These are phyloP conservation scores for Mastigias papua DNA, from an alignment of 30 jellyfish, hydroid and myxozoan genomes.

Conservation along the genomic window DNA sequence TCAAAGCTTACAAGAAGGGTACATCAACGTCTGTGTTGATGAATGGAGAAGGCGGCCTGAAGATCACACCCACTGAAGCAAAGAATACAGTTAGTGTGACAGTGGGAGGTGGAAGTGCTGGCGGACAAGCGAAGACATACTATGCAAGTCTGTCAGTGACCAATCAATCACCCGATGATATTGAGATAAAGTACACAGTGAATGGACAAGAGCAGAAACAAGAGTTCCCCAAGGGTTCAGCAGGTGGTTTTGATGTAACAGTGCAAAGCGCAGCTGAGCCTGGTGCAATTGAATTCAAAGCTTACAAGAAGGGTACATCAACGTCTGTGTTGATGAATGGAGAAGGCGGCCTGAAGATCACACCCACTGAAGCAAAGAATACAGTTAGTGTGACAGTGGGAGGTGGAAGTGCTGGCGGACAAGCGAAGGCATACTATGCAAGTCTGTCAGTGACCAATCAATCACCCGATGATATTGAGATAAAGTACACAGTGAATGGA, in stretches of 20 bases:
- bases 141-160: conserved; percentile 77
- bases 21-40: conserved; percentile 30
- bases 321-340: conserved; percentile 70
- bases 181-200: conserved; percentile 62
- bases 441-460: conserved; percentile 73
- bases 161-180: conserved; percentile 76
- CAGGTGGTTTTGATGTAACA: conserved; percentile 70
- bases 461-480: conserved; percentile 56
- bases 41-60: conserved; percentile 31
- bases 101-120: conserved; percentile 46
- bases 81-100: conserved; percentile 10
- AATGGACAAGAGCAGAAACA: conserved; percentile 62
- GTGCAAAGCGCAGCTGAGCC: conserved; percentile 73
- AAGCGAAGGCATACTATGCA: conserved; percentile 60
- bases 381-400: conserved; percentile 57
- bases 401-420: conserved; percentile 36
- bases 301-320: conserved; percentile 77
- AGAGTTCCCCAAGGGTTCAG: conserved; percentile 75
- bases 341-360: conserved; percentile 23
- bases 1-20: conserved; percentile 55
- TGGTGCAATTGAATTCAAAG: conserved; percentile 75
- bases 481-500: conserved; percentile 74
- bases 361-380: conserved; percentile 70
- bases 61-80: conserved; percentile 43
- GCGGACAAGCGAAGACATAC: conserved; percentile 54